Evolutionary conservation across 2,797 vertebrate genomes (phyloP), one percentile per base, ranked within the genome.

Genomic region (Propithecus perrieri): DNA sequence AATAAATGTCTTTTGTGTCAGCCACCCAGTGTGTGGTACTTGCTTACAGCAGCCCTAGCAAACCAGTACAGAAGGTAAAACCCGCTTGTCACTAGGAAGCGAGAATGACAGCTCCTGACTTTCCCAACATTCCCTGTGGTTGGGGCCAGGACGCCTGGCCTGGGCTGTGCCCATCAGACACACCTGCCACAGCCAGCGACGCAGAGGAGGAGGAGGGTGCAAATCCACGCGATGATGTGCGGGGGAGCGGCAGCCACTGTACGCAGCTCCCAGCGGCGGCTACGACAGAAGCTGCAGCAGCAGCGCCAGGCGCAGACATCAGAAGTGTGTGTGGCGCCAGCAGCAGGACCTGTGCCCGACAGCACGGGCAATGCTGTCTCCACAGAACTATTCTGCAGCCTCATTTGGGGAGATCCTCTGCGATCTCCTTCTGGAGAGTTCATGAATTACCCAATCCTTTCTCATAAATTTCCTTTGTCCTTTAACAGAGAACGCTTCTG

Each of bases 331-430:
- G 1, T 17, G 12, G 55, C 1, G 7, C 46, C 48, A 5, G 9
- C 26, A 46, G 43, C 22, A 20, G 79, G 30, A 6, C n/a, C 59
- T 17, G 53, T 12, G 22, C 28, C 26, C 3, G 1, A 46, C 22
- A 24, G 15, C 79, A 75, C 33, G 61, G 53, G 3, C 53, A 18
- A 2, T 0, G 0, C 5, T 0, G 5, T n/a, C 22, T 10, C 78
- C 20, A 13, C 3, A 7, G 50, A 55, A 50, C 4, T 1, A 28
- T 35, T n/a, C 48, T 57, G 48, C 30, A 24, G 7, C 20, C 63
- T 84, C 53, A 15, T 4, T 35, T 14, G 9, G 8, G 3, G 8
- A 24, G 22, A 12, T 33, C 9, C 55, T 61, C 76, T 11, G 33
- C n/a, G 30, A 59, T 38, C 30, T 55, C n/a, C 33, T 80, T 35